Base-by-base conservation (phyloP, 2,113 vertebrate genomes). In the Chloropsis cyanopogon region DNA sequence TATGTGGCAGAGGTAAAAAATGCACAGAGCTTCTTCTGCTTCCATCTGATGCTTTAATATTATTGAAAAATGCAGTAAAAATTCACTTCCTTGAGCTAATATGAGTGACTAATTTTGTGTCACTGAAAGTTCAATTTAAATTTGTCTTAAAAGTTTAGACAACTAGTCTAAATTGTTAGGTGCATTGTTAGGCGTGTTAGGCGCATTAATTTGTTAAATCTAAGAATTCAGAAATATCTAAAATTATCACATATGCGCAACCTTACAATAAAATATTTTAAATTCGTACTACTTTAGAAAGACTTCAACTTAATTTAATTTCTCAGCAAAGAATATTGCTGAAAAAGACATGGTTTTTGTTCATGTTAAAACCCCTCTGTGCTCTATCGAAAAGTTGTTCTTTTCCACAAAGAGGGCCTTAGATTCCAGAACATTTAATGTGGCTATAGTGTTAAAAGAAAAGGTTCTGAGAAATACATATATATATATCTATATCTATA, bases 301-400 rank as follows among this genome's bases (percentile, higher is more conserved):
- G 24, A 69, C 4, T 23, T 53, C 50, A 70, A 35, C 7, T 39
- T 46, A 66, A 33, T 80, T 28, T 12, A 39, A 54, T 81, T 65
- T 73, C 29, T 71, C 35, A 53, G 13, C 21, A 71, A 46, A 49
- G 19, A 60, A 57, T 4, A 4, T 26, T 68, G 5, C 6, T 49
- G 12, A 24, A 76, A 93, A 88, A 52, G 15, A 14, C 12, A 10
- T 2, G 18, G 1, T 21, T 70, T 79, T 71, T 87, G 9, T 63
- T 82, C 24, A 13, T 4, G 1, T 68, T 68, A 44, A 76, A 2
- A 0, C 2, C 1, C 2, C 11, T 46, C 33, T 37, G 46, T 4
- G 33, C 10, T 33, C 4, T 42, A 33, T 19, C 52, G 24, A 85
- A 85, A 90, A 35, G 8, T 23, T 16, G 1, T 1, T 6, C 20